phyloP scores from a whole-genome alignment of 1,140 invertebrate species.

The Lamellibrachia luymesi region DNA sequence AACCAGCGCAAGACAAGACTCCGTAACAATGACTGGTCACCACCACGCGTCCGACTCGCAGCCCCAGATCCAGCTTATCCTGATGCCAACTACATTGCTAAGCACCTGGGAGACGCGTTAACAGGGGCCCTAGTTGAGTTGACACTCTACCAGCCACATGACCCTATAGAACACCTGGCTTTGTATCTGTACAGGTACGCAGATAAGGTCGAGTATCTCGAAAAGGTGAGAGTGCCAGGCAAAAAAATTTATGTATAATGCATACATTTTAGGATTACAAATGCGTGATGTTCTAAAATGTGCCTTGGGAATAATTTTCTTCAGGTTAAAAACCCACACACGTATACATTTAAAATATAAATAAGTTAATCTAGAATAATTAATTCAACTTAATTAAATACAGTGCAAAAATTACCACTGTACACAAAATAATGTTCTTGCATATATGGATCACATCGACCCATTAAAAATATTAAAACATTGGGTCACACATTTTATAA shows the following conservation, averaged over 20 bases:
- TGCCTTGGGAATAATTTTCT: background rate
- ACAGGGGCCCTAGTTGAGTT: background rate
- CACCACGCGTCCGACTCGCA: background rate
- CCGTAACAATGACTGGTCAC: background rate
- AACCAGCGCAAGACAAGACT: background rate
- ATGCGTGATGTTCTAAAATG: background rate
- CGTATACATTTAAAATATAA: too few relatives aligned
- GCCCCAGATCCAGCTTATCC: background rate
- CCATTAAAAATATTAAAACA: too few relatives aligned
- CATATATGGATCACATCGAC: too few relatives aligned
- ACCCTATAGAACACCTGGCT: constrained; percentile 15
- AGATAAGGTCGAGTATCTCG: constrained; percentile 4
- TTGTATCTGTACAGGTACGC: constrained; percentile 9
- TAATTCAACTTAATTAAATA: too few relatives aligned
- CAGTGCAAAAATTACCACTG: too few relatives aligned
- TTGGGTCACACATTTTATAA: too few relatives aligned
- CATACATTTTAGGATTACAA: background rate
- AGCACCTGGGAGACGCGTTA: background rate
- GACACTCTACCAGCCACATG: background rate
- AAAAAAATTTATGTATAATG: background rate
- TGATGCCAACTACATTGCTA: background rate
- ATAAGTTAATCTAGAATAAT: too few relatives aligned
- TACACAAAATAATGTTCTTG: too few relatives aligned
- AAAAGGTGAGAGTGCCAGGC: background rate
- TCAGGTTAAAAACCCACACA: too few relatives aligned